Evolutionary conservation across 2,888 invertebrate species (phyloP).

Genomic region (Bellardia pandia): DNA sequence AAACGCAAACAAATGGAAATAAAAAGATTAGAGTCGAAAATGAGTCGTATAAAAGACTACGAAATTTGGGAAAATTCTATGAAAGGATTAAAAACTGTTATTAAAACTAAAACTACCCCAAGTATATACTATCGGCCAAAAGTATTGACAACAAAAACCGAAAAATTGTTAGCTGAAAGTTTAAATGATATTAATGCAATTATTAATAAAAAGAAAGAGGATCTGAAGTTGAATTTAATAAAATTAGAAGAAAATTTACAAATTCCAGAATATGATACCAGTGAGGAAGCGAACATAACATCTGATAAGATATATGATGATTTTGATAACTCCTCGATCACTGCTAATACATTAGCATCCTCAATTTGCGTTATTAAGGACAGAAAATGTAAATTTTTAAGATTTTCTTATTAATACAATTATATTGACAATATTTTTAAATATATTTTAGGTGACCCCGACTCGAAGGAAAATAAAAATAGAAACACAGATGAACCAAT

Average conservation of each 20-base stretch:
- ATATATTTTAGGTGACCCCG: conserved; percentile 73
- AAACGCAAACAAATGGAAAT: conserved; percentile 95
- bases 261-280: conserved; percentile 76
- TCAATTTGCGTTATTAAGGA: conserved; percentile 56
- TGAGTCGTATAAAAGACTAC: conserved; percentile 94
- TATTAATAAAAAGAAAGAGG: conserved; percentile 87
- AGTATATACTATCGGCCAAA: conserved; percentile 95
- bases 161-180: conserved; percentile 88
- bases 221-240: conserved; percentile 87
- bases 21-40: conserved; percentile 94
- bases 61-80: conserved; percentile 94
- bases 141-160: conserved; percentile 88
- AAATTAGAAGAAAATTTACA: conserved; percentile 85
- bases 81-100: conserved; percentile 91
- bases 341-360: conserved; percentile 30
- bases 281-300: conserved; percentile 49
- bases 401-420: background rate
- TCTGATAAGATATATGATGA: background rate
- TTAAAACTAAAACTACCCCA: conserved; percentile 94
- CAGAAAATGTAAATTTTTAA: conserved; percentile 32
- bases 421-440: background rate
- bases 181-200: conserved; percentile 87
- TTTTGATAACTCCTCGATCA: background rate
- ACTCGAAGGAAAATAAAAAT: conserved; percentile 74
- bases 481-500: conserved; percentile 72